A percentile compares a stretch with the other conserved stretches of the same genome.
Evolutionary conservation across 2,888 invertebrate species (phyloP).

Genomic region (Drosophila suboccidentalis): DNA sequence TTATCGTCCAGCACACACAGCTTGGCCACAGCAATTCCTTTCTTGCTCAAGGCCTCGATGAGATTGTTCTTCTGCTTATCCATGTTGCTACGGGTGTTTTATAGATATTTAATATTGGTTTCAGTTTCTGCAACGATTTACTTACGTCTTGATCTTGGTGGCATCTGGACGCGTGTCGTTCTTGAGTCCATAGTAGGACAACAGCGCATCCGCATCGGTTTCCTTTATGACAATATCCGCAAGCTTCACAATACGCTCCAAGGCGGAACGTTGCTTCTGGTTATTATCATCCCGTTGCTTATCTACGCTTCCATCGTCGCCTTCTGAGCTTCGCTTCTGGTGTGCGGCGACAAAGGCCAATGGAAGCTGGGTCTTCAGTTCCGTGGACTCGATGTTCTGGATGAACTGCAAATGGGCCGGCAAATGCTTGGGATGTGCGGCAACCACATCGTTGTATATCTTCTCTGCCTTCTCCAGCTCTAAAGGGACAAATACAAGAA

Average conservation of each 20-base stretch:
- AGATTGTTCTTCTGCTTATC: slow-evolving; percentile 93
- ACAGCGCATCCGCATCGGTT: slow-evolving; percentile 92
- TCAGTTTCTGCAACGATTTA: not conserved
- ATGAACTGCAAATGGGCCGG: slow-evolving; percentile 93
- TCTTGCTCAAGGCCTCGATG: slow-evolving; percentile 92
- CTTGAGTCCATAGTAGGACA: slow-evolving; percentile 94
- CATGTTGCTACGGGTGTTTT: slow-evolving; percentile 88
- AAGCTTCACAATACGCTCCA: slow-evolving; percentile 88
- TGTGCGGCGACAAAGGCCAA: slow-evolving; percentile 85
- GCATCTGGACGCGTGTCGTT: slow-evolving; percentile 94
- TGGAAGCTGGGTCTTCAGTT: slow-evolving; percentile 85
- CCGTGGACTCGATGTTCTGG: slow-evolving; percentile 89
- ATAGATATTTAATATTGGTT: not conserved
- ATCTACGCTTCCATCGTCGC: slow-evolving; percentile 49
- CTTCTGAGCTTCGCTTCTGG: slow-evolving; percentile 80
- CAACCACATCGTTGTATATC: slow-evolving; percentile 91
- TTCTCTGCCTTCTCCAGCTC: slow-evolving; percentile 89
- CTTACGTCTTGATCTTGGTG: slow-evolving; percentile 92
- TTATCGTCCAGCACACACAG: slow-evolving; percentile 85
- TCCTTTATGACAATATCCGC: slow-evolving; percentile 89
- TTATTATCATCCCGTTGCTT: slow-evolving; percentile 75
- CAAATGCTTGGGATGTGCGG: slow-evolving; percentile 91
- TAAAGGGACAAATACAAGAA: slow-evolving; percentile 54
- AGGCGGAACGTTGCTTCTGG: slow-evolving; percentile 85
- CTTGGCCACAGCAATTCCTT: slow-evolving; percentile 91